These are phyloP conservation scores for Latrodectus elegans DNA, from an alignment of 2,888 invertebrate genomes.

Conservation along the genomic window DNA sequence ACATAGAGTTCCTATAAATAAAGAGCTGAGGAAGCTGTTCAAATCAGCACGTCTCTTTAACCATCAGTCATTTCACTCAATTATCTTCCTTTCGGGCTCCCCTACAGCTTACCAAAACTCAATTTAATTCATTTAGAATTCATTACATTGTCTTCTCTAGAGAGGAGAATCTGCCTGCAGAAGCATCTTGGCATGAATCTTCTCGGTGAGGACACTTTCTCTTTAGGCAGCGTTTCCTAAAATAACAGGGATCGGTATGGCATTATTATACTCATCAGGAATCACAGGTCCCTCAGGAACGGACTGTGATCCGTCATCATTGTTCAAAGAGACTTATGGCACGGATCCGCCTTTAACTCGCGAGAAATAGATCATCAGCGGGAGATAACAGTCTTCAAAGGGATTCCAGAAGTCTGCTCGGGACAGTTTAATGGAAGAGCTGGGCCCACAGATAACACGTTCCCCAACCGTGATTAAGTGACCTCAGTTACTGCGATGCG, in stretches of 20 bases:
- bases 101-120: too few species aligned
- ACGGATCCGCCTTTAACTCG: slow-evolving; percentile 22
- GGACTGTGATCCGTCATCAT: slow-evolving; percentile 23
- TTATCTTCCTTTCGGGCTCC: background rate
- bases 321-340: slow-evolving; percentile 11
- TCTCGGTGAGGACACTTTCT: slow-evolving; percentile 8
- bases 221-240: slow-evolving; percentile 9
- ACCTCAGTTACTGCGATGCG: slow-evolving; percentile 12
- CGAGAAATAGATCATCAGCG: slow-evolving; percentile 42
- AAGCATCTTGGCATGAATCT: background rate
- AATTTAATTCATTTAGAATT: background rate
- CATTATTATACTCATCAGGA: slow-evolving; percentile 19
- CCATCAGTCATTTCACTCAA: slow-evolving; percentile 1
- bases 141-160: background rate
- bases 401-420: slow-evolving; percentile 31
- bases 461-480: slow-evolving; percentile 37
- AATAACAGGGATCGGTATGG: slow-evolving; percentile 5
- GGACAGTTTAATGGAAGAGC: slow-evolving; percentile 45
- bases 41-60: background rate
- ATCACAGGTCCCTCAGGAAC: slow-evolving; percentile 9
- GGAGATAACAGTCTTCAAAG: slow-evolving; percentile 59
- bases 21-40: too few species aligned
- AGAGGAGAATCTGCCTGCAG: background rate
- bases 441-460: slow-evolving; percentile 26
- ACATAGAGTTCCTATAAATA: too few species aligned